Percentiles rank a stretch among this genome's conserved stretches.
phyloP scores from a whole-genome alignment of 2,888 invertebrate genomes.

The Incurvaria masculella region DNA sequence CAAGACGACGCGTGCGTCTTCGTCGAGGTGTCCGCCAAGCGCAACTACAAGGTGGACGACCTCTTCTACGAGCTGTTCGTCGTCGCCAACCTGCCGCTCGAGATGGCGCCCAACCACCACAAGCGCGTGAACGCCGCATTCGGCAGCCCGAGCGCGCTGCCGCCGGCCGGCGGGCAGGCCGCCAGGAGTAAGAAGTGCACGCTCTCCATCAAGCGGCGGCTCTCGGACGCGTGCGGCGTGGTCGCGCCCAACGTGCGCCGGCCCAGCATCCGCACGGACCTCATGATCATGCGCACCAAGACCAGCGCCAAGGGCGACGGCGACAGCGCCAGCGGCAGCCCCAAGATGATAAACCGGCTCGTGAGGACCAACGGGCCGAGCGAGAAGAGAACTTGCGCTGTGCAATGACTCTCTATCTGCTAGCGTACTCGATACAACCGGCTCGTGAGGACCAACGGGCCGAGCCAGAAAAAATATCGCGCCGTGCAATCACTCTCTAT shows the following conservation, averaged over 20 bases:
- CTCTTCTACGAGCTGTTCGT: conserved; percentile 81
- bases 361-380: conserved; percentile 41
- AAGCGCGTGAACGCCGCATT: conserved; percentile 74
- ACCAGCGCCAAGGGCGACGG: conserved; percentile 70
- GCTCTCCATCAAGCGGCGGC: conserved; percentile 74
- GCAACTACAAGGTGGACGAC: conserved; percentile 77
- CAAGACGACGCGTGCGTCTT: conserved; percentile 77
- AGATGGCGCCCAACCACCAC: conserved; percentile 89
- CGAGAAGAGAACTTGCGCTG: conserved; percentile 44
- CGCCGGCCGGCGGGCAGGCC: conserved; percentile 63
- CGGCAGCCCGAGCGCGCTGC: conserved; percentile 72
- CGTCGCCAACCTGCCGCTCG: conserved; percentile 77
- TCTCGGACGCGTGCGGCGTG: conserved; percentile 86
- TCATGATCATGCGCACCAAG: conserved; percentile 84
- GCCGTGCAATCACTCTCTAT: conserved; percentile 50
- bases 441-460: conserved; percentile 41
- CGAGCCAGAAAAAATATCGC: conserved; percentile 46
- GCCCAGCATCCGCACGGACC: conserved; percentile 84
- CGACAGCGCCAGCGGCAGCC: conserved; percentile 56
- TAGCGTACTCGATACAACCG: too few species aligned
- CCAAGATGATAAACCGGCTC: conserved; percentile 47
- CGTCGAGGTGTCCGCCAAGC: conserved; percentile 81
- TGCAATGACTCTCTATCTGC: conserved; percentile 55
- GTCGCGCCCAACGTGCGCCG: conserved; percentile 85
- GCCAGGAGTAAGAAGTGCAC: conserved; percentile 71